These are phyloP conservation scores for Eutolmus rufibarbis DNA, from an alignment of 2,888 invertebrate species.

Conservation along the genomic window DNA sequence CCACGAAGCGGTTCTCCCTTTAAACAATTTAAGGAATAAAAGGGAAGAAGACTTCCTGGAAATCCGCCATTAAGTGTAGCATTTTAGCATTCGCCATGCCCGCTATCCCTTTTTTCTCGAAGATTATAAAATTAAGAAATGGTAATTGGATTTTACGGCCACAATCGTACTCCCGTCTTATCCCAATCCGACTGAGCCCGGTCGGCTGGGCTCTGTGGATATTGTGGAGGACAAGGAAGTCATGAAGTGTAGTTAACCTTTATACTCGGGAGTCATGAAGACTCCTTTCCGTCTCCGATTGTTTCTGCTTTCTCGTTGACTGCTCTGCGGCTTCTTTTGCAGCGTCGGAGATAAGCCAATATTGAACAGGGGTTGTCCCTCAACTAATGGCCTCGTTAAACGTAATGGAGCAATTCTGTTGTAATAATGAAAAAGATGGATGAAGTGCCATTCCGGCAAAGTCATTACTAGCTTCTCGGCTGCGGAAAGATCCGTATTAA, in stretches of 20 bases:
- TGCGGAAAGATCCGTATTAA: conserved; percentile 21
- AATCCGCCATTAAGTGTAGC: conserved; percentile 19
- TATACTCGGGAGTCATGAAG: conserved; percentile 25
- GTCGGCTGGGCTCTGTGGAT: neutral
- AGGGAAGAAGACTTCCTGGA: conserved; percentile 10
- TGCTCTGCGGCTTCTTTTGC: conserved; percentile 34
- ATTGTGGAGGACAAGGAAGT: neutral
- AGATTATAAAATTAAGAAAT: conserved; percentile 46
- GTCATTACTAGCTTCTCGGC: neutral
- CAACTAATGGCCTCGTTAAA: conserved; percentile 46
- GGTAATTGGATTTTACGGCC: conserved; percentile 45
- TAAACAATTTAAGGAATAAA: conserved; percentile 1
- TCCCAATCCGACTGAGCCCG: neutral
- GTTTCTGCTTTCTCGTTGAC: conserved; percentile 41
- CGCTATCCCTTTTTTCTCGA: conserved; percentile 1
- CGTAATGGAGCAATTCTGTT: conserved; percentile 47
- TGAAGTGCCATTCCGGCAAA: conserved; percentile 30
- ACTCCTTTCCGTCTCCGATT: conserved; percentile 43
- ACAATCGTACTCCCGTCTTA: conserved; percentile 24
- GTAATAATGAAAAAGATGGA: conserved; percentile 47
- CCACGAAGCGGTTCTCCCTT: neutral
- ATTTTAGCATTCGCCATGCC: neutral
- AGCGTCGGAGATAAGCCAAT: conserved; percentile 42
- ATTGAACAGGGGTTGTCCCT: conserved; percentile 45
- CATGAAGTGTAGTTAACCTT: conserved; percentile 36